Conservation (phyloP, 2,113 vertebrate species). For the Cnemophilus loriae region DNA sequence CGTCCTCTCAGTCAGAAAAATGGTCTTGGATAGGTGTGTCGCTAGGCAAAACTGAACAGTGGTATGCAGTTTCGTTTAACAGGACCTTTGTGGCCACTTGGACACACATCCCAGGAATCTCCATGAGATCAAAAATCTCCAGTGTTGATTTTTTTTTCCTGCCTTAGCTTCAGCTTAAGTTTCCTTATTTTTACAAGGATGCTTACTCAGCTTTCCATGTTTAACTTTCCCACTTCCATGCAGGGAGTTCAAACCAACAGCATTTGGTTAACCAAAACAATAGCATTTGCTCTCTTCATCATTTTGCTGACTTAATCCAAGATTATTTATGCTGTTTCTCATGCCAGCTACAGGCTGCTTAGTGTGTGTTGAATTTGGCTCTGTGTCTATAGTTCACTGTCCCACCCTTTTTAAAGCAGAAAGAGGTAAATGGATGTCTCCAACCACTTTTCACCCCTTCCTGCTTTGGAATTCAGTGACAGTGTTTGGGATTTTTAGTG, state of each 20-base stretch:
- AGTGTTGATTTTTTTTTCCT: background rate
- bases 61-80: background rate
- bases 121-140: background rate
- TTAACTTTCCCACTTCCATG: background rate
- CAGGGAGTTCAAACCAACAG: background rate
- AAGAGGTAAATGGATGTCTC: background rate
- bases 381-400: background rate
- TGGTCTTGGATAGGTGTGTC: background rate
- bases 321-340: background rate
- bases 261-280: too few species aligned
- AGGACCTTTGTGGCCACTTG: background rate
- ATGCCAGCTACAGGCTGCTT: background rate
- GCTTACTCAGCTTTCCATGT: background rate
- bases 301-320: background rate
- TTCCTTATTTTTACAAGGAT: background rate
- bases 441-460: background rate
- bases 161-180: background rate
- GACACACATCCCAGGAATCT: background rate
- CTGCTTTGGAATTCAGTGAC: background rate
- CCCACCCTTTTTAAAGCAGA: background rate
- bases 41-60: background rate
- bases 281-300: background rate
- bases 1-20: background rate
- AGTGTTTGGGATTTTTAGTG: background rate
- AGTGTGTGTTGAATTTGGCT: background rate